Percentiles rank a stretch among this genome's conserved stretches.
phyloP scores from a whole-genome alignment of 2,797 vertebrate genomes.

The Pseudochirops corinnae region DNA sequence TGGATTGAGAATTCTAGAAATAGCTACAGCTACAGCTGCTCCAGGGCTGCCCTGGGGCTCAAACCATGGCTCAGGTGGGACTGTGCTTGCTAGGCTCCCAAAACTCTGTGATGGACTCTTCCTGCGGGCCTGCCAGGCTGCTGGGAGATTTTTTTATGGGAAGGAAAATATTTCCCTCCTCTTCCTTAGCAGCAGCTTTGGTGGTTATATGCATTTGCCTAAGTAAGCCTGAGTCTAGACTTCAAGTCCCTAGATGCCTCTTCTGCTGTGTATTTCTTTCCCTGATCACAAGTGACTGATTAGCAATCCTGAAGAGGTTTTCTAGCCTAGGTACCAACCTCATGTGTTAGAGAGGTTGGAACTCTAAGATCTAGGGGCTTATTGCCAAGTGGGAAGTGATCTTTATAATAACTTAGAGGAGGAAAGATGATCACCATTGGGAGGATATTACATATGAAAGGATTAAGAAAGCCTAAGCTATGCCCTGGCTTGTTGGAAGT shows the following conservation, averaged over 20 bases:
- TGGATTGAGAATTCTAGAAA: too few relatives aligned
- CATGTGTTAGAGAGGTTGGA: background rate
- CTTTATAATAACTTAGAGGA: background rate
- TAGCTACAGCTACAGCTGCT: too few relatives aligned
- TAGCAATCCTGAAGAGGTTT: background rate
- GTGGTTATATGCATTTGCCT: background rate
- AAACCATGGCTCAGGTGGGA: too few relatives aligned
- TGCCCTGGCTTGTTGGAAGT: background rate
- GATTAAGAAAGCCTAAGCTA: background rate
- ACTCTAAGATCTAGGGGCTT: background rate
- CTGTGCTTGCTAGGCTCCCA: too few relatives aligned
- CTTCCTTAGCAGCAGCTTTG: background rate
- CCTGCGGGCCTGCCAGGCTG: too few relatives aligned
- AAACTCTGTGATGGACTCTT: too few relatives aligned
- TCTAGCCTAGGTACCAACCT: background rate
- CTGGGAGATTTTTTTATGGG: background rate
- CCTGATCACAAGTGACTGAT: background rate
- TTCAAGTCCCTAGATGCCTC: background rate
- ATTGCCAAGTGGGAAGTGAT: background rate
- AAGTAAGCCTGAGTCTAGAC: background rate
- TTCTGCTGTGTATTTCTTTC: background rate
- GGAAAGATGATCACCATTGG: background rate
- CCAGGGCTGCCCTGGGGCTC: too few relatives aligned
- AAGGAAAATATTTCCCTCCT: background rate
- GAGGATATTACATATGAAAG: background rate